Percentiles rank a stretch among this genome's conserved stretches.
phyloP scores from a whole-genome alignment of 2,888 invertebrate genomes.

The Rhopalosiphum nymphaeae region DNA sequence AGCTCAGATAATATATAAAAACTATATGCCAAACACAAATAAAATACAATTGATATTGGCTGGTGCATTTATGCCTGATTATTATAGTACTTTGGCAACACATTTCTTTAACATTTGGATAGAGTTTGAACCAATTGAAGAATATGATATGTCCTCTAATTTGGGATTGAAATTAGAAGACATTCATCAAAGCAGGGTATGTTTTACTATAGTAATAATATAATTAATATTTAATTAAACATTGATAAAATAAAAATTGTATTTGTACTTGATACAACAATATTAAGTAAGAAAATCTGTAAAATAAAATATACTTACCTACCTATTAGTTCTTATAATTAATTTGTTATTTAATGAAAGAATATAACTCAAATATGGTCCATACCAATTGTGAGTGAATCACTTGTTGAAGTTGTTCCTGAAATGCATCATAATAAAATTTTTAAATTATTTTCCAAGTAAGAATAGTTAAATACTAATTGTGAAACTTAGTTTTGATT shows the following conservation, averaged over 20 bases:
- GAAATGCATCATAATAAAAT: slow-evolving; percentile 72
- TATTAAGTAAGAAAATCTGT: neutral
- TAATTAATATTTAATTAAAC: neutral
- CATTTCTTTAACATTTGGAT: slow-evolving; percentile 73
- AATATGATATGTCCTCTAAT: neutral
- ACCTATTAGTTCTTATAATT: neutral
- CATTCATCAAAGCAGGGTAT: neutral
- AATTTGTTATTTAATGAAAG: slow-evolving; percentile 69
- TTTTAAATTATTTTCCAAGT: slow-evolving; percentile 69
- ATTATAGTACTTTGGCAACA: slow-evolving; percentile 72
- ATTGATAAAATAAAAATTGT: neutral
- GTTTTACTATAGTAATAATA: slow-evolving; percentile 3
- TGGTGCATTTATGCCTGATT: slow-evolving; percentile 75
- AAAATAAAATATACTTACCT: neutral
- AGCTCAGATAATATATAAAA: slow-evolving; percentile 57
- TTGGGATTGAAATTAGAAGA: neutral
- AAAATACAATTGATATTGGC: slow-evolving; percentile 74
- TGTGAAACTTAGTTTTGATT: neutral
- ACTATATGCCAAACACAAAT: slow-evolving; percentile 66
- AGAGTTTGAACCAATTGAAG: slow-evolving; percentile 69
- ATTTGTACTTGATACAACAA: neutral
- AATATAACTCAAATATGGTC: slow-evolving; percentile 75
- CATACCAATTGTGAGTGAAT: slow-evolving; percentile 75
- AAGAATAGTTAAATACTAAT: slow-evolving; percentile 66
- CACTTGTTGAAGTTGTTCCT: slow-evolving; percentile 75